Evolutionary conservation across 2,797 vertebrate species (phyloP), one percentile per base, ranked within the genome.

Genomic region (Natrix natrix): DNA sequence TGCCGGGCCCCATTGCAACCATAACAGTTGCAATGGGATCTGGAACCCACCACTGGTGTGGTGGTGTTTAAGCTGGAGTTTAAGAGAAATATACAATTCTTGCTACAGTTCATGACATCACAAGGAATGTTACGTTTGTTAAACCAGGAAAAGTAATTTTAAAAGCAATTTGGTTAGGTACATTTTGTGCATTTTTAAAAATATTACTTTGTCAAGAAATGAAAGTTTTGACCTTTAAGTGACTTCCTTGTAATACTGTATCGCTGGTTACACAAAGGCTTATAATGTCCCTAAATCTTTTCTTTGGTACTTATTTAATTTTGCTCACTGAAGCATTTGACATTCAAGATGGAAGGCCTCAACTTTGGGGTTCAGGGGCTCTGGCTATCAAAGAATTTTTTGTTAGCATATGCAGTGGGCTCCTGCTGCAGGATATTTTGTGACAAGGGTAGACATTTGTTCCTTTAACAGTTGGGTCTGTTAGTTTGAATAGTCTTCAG

Each of bases 131-230:
- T 92, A 59, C 2, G 1, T 1, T 55, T 92, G 54, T 0, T 0
- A 48, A 92, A 61, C 8, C 52, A 78, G 4, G 17, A 87, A 94
- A 93, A 5, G n/a, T 28, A 32, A 83, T 54, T 91, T 92, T 91
- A 94, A 91, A 56, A 66, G 88, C 90, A 54, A 66, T 87, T 93
- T 8, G 87, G 87, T 94, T 60, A 0, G 54, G 86, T 0, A 0
- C 37, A 8, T 0, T 0, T 57, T 69, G 55, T 63, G 59, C 60
- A 91, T 92, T 17, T 6, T 86, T 90, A 20, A 66, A 91, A 3
- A 92, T 95, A 97, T 95, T 94, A 93, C 94, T 96, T 96, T 52
- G 89, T 96, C 86, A 86, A 93, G 59, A 91, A 95, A 96, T 95
- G 92, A 43, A 57, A 88, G 8, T 95, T 96, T 95, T 95, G 94